Evolutionary conservation across 2,797 vertebrate genomes (phyloP).

Genomic region (Pseudochirops corinnae): DNA sequence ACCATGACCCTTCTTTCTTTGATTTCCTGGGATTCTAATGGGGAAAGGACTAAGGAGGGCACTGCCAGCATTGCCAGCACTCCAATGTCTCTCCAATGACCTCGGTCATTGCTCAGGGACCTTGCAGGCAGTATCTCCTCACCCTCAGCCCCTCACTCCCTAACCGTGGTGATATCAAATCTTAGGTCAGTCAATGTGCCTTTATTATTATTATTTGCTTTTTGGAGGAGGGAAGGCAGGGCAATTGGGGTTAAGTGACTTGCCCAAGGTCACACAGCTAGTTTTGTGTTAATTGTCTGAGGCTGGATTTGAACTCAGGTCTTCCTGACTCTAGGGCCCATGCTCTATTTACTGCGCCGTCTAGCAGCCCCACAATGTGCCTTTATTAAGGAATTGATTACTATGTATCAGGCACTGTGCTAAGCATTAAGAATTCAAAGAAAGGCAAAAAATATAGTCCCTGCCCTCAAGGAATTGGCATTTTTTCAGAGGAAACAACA

Average conservation of each 20-base stretch:
- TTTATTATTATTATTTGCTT: neutral
- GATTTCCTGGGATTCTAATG: neutral
- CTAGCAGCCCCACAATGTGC: too few species aligned
- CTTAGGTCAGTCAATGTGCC: neutral
- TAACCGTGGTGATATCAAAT: neutral
- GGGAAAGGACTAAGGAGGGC: neutral
- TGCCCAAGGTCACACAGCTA: too few species aligned
- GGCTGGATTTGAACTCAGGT: too few species aligned
- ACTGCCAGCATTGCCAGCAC: neutral
- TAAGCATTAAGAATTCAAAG: neutral
- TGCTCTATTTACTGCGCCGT: too few species aligned
- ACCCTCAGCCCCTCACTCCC: neutral
- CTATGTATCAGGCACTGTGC: neutral
- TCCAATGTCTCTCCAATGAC: neutral
- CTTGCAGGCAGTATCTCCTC: neutral
- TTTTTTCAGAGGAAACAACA: neutral
- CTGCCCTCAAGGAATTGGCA: neutral
- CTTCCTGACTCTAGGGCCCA: too few species aligned
- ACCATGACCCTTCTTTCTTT: neutral
- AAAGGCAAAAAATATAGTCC: neutral
- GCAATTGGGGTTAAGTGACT: too few species aligned
- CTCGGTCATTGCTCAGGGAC: neutral
- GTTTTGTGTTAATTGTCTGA: too few species aligned
- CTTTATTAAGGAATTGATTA: neutral
- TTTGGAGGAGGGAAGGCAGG: too few species aligned